Conservation (phyloP, 2,888 invertebrate species). For the Tricholauxania praeusta region DNA sequence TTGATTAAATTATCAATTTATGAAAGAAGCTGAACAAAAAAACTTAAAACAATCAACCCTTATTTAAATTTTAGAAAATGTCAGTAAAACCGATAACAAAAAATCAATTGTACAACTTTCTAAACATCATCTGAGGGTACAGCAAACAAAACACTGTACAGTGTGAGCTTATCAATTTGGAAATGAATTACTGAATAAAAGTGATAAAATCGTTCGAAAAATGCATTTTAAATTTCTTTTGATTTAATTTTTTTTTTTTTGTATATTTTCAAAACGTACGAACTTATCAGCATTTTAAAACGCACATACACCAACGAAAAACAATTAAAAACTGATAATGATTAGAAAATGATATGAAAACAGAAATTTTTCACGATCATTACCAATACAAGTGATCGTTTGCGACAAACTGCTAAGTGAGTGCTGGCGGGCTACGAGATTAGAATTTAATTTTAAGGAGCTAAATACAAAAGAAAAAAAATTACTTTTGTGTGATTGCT, state of each 20-base stretch:
- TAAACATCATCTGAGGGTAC: slow-evolving; percentile 5
- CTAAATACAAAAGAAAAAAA: slow-evolving; percentile 5
- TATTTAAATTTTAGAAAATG: too few relatives aligned
- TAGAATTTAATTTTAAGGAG: background rate
- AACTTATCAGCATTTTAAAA: slow-evolving; percentile 10
- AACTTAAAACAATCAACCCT: too few relatives aligned
- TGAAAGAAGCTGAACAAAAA: too few relatives aligned
- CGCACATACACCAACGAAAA: background rate
- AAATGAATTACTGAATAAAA: background rate
- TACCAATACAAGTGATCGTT: slow-evolving; percentile 5
- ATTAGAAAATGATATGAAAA: slow-evolving; percentile 12
- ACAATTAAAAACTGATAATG: background rate
- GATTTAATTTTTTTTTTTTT: background rate
- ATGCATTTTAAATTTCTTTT: slow-evolving; percentile 2
- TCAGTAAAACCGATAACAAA: slow-evolving; percentile 1
- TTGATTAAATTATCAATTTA: too few relatives aligned
- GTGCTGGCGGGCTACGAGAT: background rate
- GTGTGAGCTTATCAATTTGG: slow-evolving; percentile 2
- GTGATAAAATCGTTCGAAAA: background rate
- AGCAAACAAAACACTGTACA: background rate
- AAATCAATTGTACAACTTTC: background rate
- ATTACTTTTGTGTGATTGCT: slow-evolving; percentile 43
- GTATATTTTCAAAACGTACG: background rate
- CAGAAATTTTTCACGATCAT: background rate
- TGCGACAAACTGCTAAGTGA: background rate